These are phyloP conservation scores for Myanophis thanlyinensis DNA, from an alignment of 2,113 vertebrate species.

Conservation along the genomic window DNA sequence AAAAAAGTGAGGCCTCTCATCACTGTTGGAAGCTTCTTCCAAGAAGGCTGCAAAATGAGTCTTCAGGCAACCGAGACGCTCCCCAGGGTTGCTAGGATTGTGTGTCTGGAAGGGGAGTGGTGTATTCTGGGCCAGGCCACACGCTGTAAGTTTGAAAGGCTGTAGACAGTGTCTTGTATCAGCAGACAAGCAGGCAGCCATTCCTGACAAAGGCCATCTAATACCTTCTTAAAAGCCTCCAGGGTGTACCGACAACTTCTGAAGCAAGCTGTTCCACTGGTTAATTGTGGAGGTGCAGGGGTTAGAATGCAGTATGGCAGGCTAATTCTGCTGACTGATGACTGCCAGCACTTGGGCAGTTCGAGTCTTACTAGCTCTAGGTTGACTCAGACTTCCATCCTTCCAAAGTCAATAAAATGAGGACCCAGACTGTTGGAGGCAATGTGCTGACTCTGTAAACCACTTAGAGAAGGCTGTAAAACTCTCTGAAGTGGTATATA, in stretches of 20 bases:
- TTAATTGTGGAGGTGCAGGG: background rate
- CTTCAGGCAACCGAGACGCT: background rate
- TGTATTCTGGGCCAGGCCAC: background rate
- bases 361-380: too few species aligned
- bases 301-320: too few species aligned
- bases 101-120: background rate
- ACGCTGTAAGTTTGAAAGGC: background rate
- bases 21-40: background rate
- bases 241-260: background rate
- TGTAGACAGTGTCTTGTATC: background rate
- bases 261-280: background rate
- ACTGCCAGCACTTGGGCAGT: too few species aligned
- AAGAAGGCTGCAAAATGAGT: background rate
- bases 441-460: too few species aligned
- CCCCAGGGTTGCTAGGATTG: background rate
- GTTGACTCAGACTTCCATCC: too few species aligned
- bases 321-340: too few species aligned
- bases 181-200: background rate
- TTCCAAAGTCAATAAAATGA: too few species aligned
- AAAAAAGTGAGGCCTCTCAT: background rate
- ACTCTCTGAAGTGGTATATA: too few species aligned
- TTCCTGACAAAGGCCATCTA: background rate
- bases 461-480: too few species aligned
- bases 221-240: background rate
- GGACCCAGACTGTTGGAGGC: too few species aligned